Evolutionary conservation across 1,140 invertebrate species (phyloP).

Genomic region (Lepidurus packardi): DNA sequence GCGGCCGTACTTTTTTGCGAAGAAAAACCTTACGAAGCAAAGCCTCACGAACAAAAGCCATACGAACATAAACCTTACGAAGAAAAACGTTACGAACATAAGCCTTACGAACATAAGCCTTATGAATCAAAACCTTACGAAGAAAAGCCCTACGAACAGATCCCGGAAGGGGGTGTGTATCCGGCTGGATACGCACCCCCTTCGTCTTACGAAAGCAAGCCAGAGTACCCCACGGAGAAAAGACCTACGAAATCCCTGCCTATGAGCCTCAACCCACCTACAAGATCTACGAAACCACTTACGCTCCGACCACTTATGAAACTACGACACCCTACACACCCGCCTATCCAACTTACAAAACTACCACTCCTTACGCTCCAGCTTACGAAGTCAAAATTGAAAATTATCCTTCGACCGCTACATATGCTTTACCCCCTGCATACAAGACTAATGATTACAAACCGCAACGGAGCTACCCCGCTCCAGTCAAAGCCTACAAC

Average conservation of each 20-base stretch:
- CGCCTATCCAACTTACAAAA: neutral
- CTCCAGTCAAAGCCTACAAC: neutral
- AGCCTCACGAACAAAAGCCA: neutral
- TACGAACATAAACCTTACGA: neutral
- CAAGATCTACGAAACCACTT: neutral
- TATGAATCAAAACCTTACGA: neutral
- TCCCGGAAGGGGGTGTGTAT: neutral
- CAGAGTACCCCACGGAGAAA: neutral
- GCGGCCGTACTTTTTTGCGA: too few relatives aligned
- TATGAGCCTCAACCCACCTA: neutral
- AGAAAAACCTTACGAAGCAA: neutral
- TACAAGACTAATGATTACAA: neutral
- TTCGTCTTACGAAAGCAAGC: neutral
- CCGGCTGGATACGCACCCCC: neutral
- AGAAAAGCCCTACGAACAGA: neutral
- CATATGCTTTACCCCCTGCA: neutral
- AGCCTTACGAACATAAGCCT: neutral
- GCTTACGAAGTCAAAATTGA: neutral
- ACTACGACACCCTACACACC: neutral
- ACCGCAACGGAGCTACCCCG: neutral
- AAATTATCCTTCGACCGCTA: neutral
- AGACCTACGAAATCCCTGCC: neutral
- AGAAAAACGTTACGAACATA: neutral
- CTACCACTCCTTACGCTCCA: neutral
- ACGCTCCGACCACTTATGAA: too few relatives aligned